Conservation (phyloP, 37 sponge, comb jelly and placozoan species). For the Aphrocallistes beatrix region DNA sequence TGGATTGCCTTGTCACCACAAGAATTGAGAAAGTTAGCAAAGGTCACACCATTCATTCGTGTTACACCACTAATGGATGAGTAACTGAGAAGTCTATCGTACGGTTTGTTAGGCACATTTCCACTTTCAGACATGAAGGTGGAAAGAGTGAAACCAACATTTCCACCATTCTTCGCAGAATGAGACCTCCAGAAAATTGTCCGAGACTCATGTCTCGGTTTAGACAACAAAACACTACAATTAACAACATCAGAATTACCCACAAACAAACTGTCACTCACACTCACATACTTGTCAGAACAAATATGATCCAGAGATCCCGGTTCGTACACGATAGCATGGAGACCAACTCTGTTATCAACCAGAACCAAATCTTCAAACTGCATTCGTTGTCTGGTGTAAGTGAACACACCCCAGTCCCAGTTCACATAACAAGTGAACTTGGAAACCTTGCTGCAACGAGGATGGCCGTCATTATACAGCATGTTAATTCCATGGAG, state of each 20-base stretch:
- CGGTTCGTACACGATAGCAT: slow-evolving; percentile 56
- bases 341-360: slow-evolving; percentile 69
- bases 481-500: slow-evolving; percentile 58
- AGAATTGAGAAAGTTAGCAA: slow-evolving; percentile 24
- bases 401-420: slow-evolving; percentile 66
- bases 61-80: slow-evolving; percentile 69
- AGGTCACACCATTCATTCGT: slow-evolving; percentile 24
- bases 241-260: slow-evolving; percentile 20
- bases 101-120: slow-evolving; percentile 34
- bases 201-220: not conserved
- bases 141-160: slow-evolving; percentile 50
- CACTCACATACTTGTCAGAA: slow-evolving; percentile 33
- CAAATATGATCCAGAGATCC: slow-evolving; percentile 30
- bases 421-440: slow-evolving; percentile 56
- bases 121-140: slow-evolving; percentile 48
- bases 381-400: slow-evolving; percentile 32
- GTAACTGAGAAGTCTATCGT: slow-evolving; percentile 32
- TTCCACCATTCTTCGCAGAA: slow-evolving; percentile 28
- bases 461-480: slow-evolving; percentile 49
- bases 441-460: slow-evolving; percentile 36
- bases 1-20: slow-evolving; percentile 39
- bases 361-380: slow-evolving; percentile 31
- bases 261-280: slow-evolving; percentile 37
- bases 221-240: not conserved
- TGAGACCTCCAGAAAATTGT: not conserved